phyloP scores from a whole-genome alignment of 2,113 vertebrate genomes.

The Elanoides forficatus region DNA sequence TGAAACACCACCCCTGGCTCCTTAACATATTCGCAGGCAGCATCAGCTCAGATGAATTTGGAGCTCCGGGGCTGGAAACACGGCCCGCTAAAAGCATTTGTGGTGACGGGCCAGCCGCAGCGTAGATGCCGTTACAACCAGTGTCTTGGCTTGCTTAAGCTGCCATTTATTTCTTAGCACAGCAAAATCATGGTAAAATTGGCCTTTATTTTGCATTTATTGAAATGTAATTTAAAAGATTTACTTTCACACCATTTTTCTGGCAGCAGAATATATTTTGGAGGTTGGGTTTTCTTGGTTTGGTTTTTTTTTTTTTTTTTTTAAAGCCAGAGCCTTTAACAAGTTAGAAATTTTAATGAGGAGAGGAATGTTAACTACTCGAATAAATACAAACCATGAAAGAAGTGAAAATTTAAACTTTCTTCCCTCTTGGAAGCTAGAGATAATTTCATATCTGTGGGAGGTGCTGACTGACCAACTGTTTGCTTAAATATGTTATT shows the following conservation, averaged over 20 bases:
- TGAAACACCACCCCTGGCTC: neutral
- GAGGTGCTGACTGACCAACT: neutral
- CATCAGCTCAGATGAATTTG: neutral
- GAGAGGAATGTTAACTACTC: neutral
- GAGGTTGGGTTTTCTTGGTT: neutral
- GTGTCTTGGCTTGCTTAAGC: neutral
- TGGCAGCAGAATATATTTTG: neutral
- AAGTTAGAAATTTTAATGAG: neutral
- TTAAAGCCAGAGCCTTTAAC: neutral
- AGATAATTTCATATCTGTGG: constrained; percentile 22
- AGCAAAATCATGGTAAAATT: neutral
- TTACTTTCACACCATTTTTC: neutral
- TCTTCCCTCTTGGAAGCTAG: neutral
- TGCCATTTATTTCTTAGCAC: neutral
- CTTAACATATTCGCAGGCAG: neutral
- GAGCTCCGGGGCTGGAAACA: neutral
- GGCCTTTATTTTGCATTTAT: neutral
- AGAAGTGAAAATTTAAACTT: constrained; percentile 12
- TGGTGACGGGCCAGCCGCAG: neutral
- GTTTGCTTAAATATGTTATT: constrained; percentile 1
- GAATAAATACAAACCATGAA: neutral
- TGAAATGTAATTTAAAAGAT: neutral
- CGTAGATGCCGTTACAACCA: neutral
- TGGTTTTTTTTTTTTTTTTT: neutral
- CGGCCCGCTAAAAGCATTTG: neutral